These are phyloP conservation scores for Dicrostonyx torquatus DNA, from an alignment of 2,797 vertebrate genomes.

Conservation along the genomic window DNA sequence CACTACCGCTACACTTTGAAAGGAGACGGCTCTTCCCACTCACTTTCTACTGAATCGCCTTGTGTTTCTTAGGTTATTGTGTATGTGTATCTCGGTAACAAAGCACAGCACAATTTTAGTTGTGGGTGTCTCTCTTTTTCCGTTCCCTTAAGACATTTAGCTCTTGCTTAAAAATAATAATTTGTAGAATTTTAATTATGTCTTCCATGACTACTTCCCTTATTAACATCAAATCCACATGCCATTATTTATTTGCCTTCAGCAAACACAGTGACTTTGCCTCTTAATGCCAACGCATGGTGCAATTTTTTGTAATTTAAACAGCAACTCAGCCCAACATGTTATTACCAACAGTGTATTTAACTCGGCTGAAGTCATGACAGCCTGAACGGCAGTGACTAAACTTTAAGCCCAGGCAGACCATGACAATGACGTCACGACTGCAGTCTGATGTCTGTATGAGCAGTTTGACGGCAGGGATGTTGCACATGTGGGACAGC, in stretches of 20 bases:
- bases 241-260: background rate
- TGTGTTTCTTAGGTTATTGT: background rate
- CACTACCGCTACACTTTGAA: background rate
- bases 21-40: background rate
- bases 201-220: slow-evolving; percentile 36
- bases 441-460: background rate
- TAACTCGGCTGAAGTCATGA: slow-evolving; percentile 50
- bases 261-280: slow-evolving; percentile 34
- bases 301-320: slow-evolving; percentile 43
- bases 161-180: background rate
- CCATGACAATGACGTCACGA: background rate
- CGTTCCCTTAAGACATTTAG: background rate
- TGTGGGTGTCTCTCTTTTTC: slow-evolving; percentile 31
- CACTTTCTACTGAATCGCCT: background rate
- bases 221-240: background rate
- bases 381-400: background rate
- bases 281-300: slow-evolving; percentile 40
- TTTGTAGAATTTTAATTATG: background rate
- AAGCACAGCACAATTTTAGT: slow-evolving; percentile 26
- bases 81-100: background rate
- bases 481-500: too few relatives aligned
- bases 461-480: background rate
- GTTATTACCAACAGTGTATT: slow-evolving; percentile 66
- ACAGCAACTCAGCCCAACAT: slow-evolving; percentile 39
- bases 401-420: slow-evolving; percentile 8